Conservation (phyloP, 2,113 vertebrate genomes). For the human (Homo sapiens) region DNA sequence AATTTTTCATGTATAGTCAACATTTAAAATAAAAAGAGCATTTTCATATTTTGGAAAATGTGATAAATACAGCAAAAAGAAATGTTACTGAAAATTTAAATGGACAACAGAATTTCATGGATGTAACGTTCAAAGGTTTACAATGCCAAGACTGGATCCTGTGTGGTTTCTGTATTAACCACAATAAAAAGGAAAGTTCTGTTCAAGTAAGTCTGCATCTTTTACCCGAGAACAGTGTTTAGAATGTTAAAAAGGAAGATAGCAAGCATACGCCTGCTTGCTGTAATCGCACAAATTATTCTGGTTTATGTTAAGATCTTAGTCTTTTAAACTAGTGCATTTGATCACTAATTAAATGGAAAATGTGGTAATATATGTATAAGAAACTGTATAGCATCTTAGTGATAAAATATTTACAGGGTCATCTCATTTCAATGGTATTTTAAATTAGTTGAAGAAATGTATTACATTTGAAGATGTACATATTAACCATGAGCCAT, state of each 20-base stretch:
- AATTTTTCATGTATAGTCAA: slow-evolving; percentile 60
- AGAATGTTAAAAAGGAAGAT: not conserved
- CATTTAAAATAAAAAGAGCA: slow-evolving; percentile 34
- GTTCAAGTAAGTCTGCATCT: not conserved
- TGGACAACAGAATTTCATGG: slow-evolving; percentile 28
- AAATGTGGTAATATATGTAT: not conserved
- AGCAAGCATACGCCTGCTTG: slow-evolving; percentile 12
- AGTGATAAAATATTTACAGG: slow-evolving; percentile 74
- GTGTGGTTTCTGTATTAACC: slow-evolving; percentile 52
- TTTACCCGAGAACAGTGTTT: not conserved
- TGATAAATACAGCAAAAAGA: slow-evolving; percentile 43
- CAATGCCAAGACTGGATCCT: not conserved
- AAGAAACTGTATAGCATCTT: slow-evolving; percentile 39
- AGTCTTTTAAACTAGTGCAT: slow-evolving; percentile 46
- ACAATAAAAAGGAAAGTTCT: slow-evolving; percentile 6
- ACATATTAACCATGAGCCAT: not conserved
- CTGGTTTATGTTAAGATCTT: slow-evolving; percentile 50
- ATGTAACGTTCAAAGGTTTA: slow-evolving; percentile 6
- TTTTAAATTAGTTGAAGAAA: slow-evolving; percentile 72
- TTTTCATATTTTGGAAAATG: slow-evolving; percentile 58
- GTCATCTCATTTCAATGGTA: slow-evolving; percentile 53
- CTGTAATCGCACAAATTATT: slow-evolving; percentile 53
- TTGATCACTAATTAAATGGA: slow-evolving; percentile 73
- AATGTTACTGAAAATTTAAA: slow-evolving; percentile 57
- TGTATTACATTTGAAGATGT: slow-evolving; percentile 48